These are phyloP conservation scores for Melitaea athalia DNA, from an alignment of 2,888 invertebrate genomes.

Conservation along the genomic window DNA sequence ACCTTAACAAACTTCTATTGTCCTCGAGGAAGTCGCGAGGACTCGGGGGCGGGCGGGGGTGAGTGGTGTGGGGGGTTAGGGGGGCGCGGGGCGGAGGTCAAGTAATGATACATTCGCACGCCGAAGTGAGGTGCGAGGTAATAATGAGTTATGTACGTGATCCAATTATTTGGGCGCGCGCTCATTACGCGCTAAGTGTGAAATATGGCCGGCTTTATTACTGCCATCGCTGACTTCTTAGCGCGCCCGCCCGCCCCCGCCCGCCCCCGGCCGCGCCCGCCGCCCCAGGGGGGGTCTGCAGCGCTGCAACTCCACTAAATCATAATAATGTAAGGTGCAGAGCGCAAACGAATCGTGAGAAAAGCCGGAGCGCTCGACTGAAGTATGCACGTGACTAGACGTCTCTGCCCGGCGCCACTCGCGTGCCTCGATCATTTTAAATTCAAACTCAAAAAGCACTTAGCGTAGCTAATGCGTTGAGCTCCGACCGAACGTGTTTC, in stretches of 20 bases:
- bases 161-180: slow-evolving; percentile 83
- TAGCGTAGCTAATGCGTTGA: slow-evolving; percentile 14
- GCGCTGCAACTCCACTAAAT: slow-evolving; percentile 76
- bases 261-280: slow-evolving; percentile 37
- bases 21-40: slow-evolving; percentile 40
- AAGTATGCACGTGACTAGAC: slow-evolving; percentile 26
- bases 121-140: slow-evolving; percentile 79
- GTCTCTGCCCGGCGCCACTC: background rate
- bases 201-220: slow-evolving; percentile 82
- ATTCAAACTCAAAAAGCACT: slow-evolving; percentile 26
- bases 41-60: slow-evolving; percentile 35
- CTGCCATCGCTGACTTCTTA: slow-evolving; percentile 68
- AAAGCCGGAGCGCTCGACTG: slow-evolving; percentile 39
- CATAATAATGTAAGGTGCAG: slow-evolving; percentile 77
- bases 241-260: slow-evolving; percentile 36
- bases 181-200: slow-evolving; percentile 83
- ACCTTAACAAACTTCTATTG: slow-evolving; percentile 56
- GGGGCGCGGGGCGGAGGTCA: slow-evolving; percentile 42
- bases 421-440: slow-evolving; percentile 13
- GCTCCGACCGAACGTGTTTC: slow-evolving; percentile 24
- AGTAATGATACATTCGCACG: slow-evolving; percentile 78
- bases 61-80: slow-evolving; percentile 36
- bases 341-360: slow-evolving; percentile 50
- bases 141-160: slow-evolving; percentile 84
- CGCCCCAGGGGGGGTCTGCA: slow-evolving; percentile 53